phyloP scores from a whole-genome alignment of 2,113 vertebrate species.

The Phylloscopus whistleri region DNA sequence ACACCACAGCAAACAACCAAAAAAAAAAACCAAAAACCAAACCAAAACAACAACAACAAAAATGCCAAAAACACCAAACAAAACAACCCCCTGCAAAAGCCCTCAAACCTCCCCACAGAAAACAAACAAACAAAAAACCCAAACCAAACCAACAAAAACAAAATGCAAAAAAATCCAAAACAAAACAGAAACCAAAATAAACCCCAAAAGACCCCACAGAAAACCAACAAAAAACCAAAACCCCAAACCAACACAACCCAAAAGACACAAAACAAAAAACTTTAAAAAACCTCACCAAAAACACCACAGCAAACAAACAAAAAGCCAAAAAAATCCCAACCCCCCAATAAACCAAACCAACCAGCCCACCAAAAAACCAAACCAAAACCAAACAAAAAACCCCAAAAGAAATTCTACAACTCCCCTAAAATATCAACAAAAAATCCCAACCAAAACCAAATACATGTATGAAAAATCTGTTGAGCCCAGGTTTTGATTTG shows the following conservation, averaged over 20 bases:
- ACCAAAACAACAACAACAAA: background rate
- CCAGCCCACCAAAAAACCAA: no score
- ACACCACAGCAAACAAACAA: background rate
- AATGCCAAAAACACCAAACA: no score
- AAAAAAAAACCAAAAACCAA: background rate
- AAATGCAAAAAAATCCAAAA: background rate
- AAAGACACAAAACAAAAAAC: background rate
- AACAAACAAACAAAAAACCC: background rate
- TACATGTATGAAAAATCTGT: rapidly evolving
- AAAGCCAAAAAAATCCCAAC: background rate
- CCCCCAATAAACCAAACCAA: background rate
- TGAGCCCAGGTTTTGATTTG: background rate
- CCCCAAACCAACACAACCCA: background rate
- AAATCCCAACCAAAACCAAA: background rate
- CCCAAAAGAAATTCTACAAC: rapidly evolving
- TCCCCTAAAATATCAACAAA: rapidly evolving
- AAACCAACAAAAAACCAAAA: background rate
- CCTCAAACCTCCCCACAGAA: background rate
- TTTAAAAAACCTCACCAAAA: no score
- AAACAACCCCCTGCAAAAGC: background rate
- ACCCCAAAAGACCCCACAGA: no score
- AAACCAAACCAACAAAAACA: background rate
- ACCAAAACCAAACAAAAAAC: no score
- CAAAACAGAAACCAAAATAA: background rate
- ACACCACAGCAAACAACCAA: background rate